These are phyloP conservation scores for Thryonomys swinderianus DNA, from an alignment of 2,113 vertebrate species.

Conservation along the genomic window DNA sequence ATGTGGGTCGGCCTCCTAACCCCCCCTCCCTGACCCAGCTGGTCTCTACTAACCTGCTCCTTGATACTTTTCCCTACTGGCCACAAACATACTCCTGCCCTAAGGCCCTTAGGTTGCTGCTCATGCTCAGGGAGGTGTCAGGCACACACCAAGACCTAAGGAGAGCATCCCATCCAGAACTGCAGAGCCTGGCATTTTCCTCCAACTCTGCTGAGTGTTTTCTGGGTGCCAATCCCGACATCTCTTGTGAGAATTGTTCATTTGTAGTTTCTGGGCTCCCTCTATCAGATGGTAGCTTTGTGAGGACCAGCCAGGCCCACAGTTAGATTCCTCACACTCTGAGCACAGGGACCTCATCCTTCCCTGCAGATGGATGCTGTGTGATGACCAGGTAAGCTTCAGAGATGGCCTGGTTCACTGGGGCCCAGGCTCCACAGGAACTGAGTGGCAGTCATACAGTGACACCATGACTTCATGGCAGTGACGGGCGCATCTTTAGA, in stretches of 20 bases:
- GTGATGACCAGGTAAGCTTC: neutral
- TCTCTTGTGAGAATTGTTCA: accelerated
- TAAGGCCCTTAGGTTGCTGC: neutral
- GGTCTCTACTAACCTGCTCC: neutral
- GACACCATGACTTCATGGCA: neutral
- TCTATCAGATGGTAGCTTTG: neutral
- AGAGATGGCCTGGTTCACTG: neutral
- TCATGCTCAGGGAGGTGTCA: neutral
- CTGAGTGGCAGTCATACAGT: neutral
- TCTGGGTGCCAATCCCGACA: accelerated
- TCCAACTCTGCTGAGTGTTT: accelerated
- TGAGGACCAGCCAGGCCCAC: neutral
- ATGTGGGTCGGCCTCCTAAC: accelerated
- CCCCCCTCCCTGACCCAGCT: neutral
- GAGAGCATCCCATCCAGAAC: accelerated
- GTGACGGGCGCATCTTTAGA: neutral
- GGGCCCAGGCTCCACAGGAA: too few species aligned
- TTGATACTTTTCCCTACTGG: too few species aligned
- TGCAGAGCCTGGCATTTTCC: neutral
- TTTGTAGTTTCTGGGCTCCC: accelerated
- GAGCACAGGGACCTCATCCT: too few species aligned
- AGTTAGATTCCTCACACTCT: too few species aligned
- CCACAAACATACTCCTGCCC: neutral
- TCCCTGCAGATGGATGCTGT: neutral
- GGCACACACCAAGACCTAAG: neutral